phyloP scores from a whole-genome alignment of 2,113 vertebrate genomes.

The Myrmophylax atrothorax region DNA sequence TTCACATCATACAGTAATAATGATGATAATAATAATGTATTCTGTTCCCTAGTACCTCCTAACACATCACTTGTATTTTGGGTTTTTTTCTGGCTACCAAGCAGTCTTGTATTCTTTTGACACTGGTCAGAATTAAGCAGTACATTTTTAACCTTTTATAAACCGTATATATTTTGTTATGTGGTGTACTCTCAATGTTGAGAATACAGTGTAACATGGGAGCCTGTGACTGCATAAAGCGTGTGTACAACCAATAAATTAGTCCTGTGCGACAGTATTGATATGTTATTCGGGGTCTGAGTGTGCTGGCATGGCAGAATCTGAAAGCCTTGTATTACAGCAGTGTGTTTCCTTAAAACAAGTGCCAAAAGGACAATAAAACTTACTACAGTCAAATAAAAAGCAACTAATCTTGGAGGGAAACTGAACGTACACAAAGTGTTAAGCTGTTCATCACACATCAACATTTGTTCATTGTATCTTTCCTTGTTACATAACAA shows the following conservation, averaged over 20 bases:
- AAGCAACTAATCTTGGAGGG: background rate
- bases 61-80: background rate
- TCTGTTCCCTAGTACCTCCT: background rate
- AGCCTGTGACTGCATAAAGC: background rate
- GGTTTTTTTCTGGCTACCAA: background rate
- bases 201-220: background rate
- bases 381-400: background rate
- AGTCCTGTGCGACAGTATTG: background rate
- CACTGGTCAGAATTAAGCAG: background rate
- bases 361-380: background rate
- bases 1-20: background rate
- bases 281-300: background rate
- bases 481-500: background rate
- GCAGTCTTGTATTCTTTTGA: background rate
- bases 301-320: background rate
- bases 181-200: background rate
- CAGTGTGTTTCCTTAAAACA: background rate
- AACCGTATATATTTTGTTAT: background rate
- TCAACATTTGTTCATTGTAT: background rate
- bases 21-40: background rate
- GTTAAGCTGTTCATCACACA: background rate
- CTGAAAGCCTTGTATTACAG: background rate
- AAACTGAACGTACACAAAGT: background rate
- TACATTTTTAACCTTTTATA: background rate
- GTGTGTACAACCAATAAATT: background rate